A percentile compares a stretch with the other conserved stretches of the same genome.
phyloP scores from a whole-genome alignment of 2,113 vertebrate genomes.

The Phalacrocorax pelagicus region DNA sequence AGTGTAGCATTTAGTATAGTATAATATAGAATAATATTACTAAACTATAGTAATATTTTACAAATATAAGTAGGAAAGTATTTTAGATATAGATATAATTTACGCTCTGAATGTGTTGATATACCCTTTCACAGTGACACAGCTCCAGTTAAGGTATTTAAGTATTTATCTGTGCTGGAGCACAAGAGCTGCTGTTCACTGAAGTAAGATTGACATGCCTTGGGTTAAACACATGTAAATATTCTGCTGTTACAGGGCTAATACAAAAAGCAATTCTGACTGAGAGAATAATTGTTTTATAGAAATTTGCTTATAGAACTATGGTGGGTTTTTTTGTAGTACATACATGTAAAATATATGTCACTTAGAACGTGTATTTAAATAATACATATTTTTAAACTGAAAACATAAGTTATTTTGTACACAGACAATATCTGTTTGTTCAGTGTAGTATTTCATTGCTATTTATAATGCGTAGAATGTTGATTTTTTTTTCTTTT shows the following conservation, averaged over 20 bases:
- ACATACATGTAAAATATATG: neutral
- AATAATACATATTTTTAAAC: neutral
- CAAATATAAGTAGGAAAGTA: neutral
- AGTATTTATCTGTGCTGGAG: neutral
- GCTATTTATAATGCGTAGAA: neutral
- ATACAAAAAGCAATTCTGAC: neutral
- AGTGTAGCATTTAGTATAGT: too few species aligned
- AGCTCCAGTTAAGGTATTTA: neutral
- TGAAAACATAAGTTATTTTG: neutral
- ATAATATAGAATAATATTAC: too few species aligned
- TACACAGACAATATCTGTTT: neutral
- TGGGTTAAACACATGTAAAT: neutral
- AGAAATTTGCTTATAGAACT: neutral
- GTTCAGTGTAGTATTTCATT: neutral
- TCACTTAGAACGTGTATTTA: neutral
- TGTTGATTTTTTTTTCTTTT: neutral
- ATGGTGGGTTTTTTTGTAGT: neutral
- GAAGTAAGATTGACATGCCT: neutral
- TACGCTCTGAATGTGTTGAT: neutral
- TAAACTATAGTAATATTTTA: neutral
- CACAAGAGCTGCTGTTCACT: neutral
- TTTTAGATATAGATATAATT: neutral
- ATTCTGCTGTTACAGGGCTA: neutral
- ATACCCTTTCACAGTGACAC: neutral
- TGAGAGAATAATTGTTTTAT: neutral